Evolutionary conservation across 1,140 invertebrate species (phyloP).

Genomic region (Aphelenchoides avenae): DNA sequence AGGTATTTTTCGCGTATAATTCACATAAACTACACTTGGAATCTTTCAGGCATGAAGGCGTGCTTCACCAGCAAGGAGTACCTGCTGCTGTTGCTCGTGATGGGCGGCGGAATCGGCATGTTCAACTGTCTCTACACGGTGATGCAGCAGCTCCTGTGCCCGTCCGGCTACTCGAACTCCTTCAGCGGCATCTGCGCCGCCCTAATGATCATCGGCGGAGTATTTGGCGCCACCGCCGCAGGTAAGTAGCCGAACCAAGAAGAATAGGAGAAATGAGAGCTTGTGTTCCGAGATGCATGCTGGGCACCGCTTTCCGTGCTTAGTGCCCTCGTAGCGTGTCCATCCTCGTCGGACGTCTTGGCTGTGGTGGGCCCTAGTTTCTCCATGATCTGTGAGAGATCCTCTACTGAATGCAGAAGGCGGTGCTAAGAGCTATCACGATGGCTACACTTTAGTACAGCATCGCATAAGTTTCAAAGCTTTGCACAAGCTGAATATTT

Average conservation of each 20-base stretch:
- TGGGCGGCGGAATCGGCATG: conserved; percentile 59
- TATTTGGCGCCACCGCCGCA: conserved; percentile 51
- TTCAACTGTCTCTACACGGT: conserved; percentile 58
- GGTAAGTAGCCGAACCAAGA: conserved; percentile 22
- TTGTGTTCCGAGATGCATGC: too few relatives aligned
- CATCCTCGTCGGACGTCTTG: too few relatives aligned
- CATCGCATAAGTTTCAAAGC: too few relatives aligned
- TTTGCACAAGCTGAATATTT: too few relatives aligned
- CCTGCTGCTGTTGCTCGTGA: conserved; percentile 49
- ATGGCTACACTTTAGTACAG: too few relatives aligned
- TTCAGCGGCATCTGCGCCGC: conserved; percentile 50
- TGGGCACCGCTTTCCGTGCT: too few relatives aligned
- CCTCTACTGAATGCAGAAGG: too few relatives aligned
- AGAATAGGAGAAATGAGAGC: too few relatives aligned
- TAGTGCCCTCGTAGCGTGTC: too few relatives aligned
- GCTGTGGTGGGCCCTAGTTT: too few relatives aligned
- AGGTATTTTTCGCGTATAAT: conserved; percentile 29
- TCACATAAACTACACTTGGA: conserved; percentile 6
- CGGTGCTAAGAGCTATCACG: too few relatives aligned
- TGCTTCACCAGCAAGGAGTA: conserved; percentile 53
- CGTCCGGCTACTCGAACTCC: conserved; percentile 51
- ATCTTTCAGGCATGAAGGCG: conserved; percentile 42
- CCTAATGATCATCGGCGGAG: conserved; percentile 56
- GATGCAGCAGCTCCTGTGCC: conserved; percentile 56
- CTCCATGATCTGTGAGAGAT: too few relatives aligned